Percentiles rank a stretch among this genome's conserved stretches.
Conservation (phyloP, 2,888 invertebrate species). For the Harpalus rubripes region DNA sequence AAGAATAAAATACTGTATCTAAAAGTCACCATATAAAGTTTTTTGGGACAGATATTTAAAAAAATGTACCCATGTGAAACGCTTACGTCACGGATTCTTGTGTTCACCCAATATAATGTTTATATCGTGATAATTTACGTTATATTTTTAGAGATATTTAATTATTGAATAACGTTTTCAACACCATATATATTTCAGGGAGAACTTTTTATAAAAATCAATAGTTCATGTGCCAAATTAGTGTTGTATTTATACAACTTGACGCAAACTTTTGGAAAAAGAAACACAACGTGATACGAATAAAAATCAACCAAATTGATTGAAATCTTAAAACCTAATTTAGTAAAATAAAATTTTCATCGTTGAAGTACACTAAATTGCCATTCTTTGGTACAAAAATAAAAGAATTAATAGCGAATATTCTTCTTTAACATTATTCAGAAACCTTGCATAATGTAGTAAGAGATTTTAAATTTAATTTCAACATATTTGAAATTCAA, state of each 20-base stretch:
- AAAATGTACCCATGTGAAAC: no score
- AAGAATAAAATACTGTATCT: no score
- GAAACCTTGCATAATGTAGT: constrained; percentile 26
- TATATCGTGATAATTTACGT: no score
- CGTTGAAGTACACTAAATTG: constrained; percentile 6
- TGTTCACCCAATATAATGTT: no score
- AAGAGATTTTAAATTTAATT: constrained; percentile 41
- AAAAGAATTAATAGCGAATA: constrained; percentile 13
- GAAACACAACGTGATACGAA: not conserved
- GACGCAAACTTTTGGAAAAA: not conserved
- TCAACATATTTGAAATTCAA: constrained; percentile 40
- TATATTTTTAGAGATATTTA: no score
- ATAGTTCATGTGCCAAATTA: not conserved
- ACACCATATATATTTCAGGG: no score
- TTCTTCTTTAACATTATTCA: constrained; percentile 27
- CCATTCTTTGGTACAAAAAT: constrained; percentile 21
- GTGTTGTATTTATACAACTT: not conserved
- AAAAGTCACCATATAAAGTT: no score
- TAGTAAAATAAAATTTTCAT: constrained; percentile 4
- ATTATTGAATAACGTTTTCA: no score
- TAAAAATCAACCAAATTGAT: not conserved
- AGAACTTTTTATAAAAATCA: not conserved
- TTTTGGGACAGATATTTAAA: no score
- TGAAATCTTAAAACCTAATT: not conserved
- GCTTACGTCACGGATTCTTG: no score